phyloP scores from a whole-genome alignment of 2,888 invertebrate genomes.

The Drosophila multiciliata region DNA sequence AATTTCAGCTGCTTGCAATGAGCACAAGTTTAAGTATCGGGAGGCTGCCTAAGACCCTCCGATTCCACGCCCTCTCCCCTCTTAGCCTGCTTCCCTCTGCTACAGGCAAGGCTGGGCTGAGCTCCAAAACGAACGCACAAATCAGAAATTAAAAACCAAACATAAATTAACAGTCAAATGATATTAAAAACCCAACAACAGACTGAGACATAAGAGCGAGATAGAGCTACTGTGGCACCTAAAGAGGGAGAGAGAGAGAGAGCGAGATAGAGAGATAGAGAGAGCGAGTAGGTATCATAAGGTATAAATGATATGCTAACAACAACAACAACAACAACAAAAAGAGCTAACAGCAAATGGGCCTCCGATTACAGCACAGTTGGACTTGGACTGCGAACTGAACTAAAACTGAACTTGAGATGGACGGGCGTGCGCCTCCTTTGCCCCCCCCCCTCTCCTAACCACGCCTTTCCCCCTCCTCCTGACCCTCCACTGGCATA shows the following conservation, averaged over 20 bases:
- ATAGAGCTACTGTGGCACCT: conserved; percentile 12
- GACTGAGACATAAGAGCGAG: conserved; percentile 45
- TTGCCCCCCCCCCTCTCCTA: not conserved
- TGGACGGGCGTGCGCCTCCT: conserved; percentile 61
- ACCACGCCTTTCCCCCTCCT: not conserved
- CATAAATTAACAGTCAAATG: conserved; percentile 82
- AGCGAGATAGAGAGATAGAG: conserved; percentile 5
- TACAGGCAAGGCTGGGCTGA: conserved; percentile 15
- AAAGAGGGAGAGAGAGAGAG: conserved; percentile 10
- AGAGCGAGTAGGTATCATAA: conserved; percentile 32
- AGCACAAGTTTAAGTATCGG: conserved; percentile 50
- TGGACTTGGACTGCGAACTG: conserved; percentile 41
- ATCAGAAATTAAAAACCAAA: conserved; percentile 83
- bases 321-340: not conserved
- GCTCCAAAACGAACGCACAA: conserved; percentile 75
- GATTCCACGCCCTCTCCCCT: not conserved
- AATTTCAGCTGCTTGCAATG: conserved; percentile 67
- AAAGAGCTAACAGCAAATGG: conserved; percentile 52
- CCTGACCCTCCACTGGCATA: not conserved
- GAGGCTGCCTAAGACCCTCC: conserved; percentile 37
- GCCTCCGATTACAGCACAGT: conserved; percentile 73
- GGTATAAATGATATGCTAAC: conserved; percentile 47
- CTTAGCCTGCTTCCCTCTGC: not conserved
- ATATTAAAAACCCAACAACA: conserved; percentile 62
- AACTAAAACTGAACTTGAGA: conserved; percentile 72